phyloP scores from a whole-genome alignment of 1,140 invertebrate genomes.

The Varroa destructor region DNA sequence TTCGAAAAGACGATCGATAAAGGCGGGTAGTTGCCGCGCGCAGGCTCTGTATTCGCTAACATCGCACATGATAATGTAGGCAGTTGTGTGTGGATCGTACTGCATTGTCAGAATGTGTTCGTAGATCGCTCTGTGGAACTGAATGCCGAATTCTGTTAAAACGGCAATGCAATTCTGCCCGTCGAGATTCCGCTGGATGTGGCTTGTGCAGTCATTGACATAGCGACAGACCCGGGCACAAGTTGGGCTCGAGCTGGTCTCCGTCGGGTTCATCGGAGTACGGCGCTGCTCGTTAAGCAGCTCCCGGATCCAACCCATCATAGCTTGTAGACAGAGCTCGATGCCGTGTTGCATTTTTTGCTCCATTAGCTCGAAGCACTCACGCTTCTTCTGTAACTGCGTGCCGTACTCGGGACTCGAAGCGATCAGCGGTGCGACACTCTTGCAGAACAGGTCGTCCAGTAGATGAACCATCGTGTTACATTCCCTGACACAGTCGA shows the following conservation, averaged over 20 bases:
- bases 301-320: constrained; percentile 78
- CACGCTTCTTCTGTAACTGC: constrained; percentile 72
- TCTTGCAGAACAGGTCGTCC: constrained; percentile 84
- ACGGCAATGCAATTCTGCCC: constrained; percentile 80
- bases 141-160: constrained; percentile 70
- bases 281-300: constrained; percentile 88
- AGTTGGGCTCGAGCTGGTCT: constrained; percentile 38
- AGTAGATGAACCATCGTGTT: constrained; percentile 89
- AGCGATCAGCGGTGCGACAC: constrained; percentile 66
- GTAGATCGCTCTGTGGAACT: constrained; percentile 83
- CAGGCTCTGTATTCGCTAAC: constrained; percentile 82
- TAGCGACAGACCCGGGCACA: constrained; percentile 40
- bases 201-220: constrained; percentile 57
- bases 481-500: constrained; percentile 81
- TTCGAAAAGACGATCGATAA: constrained; percentile 77
- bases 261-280: constrained; percentile 73
- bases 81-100: constrained; percentile 72
- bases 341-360: constrained; percentile 76
- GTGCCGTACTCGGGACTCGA: constrained; percentile 74
- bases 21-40: constrained; percentile 56
- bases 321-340: constrained; percentile 67
- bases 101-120: constrained; percentile 88
- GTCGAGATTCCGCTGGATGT: constrained; percentile 71
- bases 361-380: constrained; percentile 73
- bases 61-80: constrained; percentile 94